Base-by-base conservation (phyloP, 2,888 invertebrate species). In the Galeopsomyia nigrocyanea region DNA sequence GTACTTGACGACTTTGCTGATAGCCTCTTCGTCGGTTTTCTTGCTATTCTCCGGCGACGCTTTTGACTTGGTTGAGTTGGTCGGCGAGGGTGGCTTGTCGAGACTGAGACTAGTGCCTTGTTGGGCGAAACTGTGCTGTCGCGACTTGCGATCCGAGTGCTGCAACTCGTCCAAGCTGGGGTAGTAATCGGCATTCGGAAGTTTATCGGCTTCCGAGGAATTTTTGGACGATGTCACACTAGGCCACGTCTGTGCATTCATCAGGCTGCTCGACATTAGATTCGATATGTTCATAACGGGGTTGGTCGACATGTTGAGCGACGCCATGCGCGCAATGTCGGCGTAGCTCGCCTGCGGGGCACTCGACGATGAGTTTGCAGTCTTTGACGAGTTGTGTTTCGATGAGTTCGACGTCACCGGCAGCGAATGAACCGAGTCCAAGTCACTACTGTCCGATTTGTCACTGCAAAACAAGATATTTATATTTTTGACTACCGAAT, bases 351-450 rank as follows among this genome's bases (percentile, higher is more conserved):
- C 91, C 81, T 88, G 88, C 16, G 88, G 88, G 51, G 89, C 86
- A 69, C 85, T 85, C 82, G 88, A 79, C 80, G 87, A 80, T 77
- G 86, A 79, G 77, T 81, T 77, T 79, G 86, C 76, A 61, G 80
- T 81, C 77, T 85, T 84, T 7, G 82, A 82, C 55, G 82, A 78
- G 79, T 82, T 79, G 77, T 84, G 84, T 76, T 86, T 85, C n/a
- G 87, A 85, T 7, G 86, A 85, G 39, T 87, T 88, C 21, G 88
- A 87, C 39, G 87, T 87, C 22, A 93, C 91, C 31, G 95, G 95
- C 82, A 95, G 88, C 78, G 95, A 95, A 87, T 95, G 94, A 78
- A 95, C 94, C 17, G 95, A 95, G 83, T 95, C 95, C 81, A 92
- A 89, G 87, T 94, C 94, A 83, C 93, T 94, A 79, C 95, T 94